Evolutionary conservation across 2,888 invertebrate species (phyloP).

Genomic region (Lithophane leautieri): DNA sequence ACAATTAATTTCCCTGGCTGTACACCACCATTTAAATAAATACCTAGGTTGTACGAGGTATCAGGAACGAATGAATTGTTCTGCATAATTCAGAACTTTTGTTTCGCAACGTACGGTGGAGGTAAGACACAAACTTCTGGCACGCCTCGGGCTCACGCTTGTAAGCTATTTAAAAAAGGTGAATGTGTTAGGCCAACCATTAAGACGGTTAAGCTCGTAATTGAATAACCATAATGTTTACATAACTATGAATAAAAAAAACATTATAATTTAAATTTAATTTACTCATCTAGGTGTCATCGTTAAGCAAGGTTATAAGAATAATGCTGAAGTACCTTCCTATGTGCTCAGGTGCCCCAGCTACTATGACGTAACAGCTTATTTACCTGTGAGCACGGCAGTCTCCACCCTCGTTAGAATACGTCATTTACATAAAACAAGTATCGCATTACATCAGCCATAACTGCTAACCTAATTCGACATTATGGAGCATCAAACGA

Average conservation of each 20-base stretch:
- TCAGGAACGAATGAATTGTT: conserved; percentile 13
- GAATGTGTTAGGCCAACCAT: background rate
- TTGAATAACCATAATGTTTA: conserved; percentile 10
- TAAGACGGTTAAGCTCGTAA: background rate
- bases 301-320: conserved; percentile 33
- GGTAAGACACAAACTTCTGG: conserved; percentile 31
- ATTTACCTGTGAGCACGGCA: conserved; percentile 37
- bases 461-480: conserved; percentile 41
- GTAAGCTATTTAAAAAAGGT: conserved; percentile 33
- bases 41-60: background rate
- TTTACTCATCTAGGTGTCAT: conserved; percentile 1
- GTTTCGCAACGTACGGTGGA: conserved; percentile 7
- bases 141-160: conserved; percentile 16
- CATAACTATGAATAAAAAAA: background rate
- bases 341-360: conserved; percentile 32
- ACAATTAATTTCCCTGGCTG: background rate
- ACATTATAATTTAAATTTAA: background rate
- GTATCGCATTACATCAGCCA: conserved; percentile 52
- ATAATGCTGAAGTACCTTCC: conserved; percentile 14
- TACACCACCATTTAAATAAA: background rate
- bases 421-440: conserved; percentile 52
- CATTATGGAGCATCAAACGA: conserved; percentile 22
- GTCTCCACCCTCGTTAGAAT: conserved; percentile 38
- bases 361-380: conserved; percentile 44
- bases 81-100: conserved; percentile 33